Percentiles rank a stretch among this genome's conserved stretches.
Evolutionary conservation across 2,888 invertebrate genomes (phyloP).

Genomic region (Caenorhabditis panamensis): DNA sequence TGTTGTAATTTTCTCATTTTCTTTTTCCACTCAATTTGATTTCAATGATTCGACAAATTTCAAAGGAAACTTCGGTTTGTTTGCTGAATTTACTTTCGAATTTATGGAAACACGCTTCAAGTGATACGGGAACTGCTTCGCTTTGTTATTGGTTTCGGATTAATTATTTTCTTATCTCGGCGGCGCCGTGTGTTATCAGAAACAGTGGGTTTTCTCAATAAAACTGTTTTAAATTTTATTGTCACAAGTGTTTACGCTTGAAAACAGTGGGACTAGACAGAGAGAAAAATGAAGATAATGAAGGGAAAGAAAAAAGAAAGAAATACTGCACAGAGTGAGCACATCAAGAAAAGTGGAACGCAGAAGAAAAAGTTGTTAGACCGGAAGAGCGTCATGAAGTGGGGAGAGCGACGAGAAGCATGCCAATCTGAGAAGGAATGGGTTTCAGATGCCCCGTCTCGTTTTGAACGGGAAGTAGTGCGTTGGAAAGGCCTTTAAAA

Average conservation of each 20-base stretch:
- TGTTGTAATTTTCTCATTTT: constrained; percentile 41
- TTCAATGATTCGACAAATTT: constrained; percentile 9
- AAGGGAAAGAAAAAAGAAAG: constrained; percentile 7
- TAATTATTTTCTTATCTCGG: constrained; percentile 39
- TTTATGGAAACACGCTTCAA: too few relatives aligned
- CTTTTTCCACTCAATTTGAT: constrained; percentile 35
- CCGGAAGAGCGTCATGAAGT: constrained; percentile 32
- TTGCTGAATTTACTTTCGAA: too few relatives aligned
- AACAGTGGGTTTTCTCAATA: constrained; percentile 30
- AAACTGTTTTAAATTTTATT: constrained; percentile 38
- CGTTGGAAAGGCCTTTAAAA: too few relatives aligned
- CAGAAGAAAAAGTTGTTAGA: constrained; percentile 31
- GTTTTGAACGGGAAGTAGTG: too few relatives aligned
- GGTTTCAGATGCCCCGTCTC: too few relatives aligned
- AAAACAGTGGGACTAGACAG: not conserved
- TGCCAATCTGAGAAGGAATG: constrained; percentile 9
- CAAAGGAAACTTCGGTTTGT: constrained; percentile 26
- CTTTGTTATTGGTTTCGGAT: constrained; percentile 23
- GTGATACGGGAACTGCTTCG: not conserved
- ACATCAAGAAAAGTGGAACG: constrained; percentile 49
- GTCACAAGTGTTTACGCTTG: constrained; percentile 9
- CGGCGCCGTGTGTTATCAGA: constrained; percentile 29
- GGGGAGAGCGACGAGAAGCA: constrained; percentile 5
- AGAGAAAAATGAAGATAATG: constrained; percentile 4
- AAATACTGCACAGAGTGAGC: constrained; percentile 20